These are phyloP conservation scores for Gambusia affinis DNA, from an alignment of 2,113 vertebrate species.

Conservation along the genomic window DNA sequence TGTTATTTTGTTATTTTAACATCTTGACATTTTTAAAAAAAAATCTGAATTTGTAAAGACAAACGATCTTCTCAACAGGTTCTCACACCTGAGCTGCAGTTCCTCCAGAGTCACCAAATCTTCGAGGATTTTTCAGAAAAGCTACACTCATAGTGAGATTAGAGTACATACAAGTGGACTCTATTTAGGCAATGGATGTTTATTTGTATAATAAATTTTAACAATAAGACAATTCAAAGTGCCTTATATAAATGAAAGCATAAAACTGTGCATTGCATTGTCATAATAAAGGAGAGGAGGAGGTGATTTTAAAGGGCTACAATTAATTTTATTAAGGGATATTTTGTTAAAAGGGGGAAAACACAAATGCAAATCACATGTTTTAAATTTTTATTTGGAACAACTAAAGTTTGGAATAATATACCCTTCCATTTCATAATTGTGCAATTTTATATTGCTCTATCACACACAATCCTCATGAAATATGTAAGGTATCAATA, in stretches of 20 bases:
- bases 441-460: neutral
- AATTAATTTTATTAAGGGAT: neutral
- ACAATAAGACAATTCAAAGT: no score
- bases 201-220: no score
- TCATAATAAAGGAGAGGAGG: no score
- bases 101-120: neutral
- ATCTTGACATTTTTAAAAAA: no score
- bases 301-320: neutral
- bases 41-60: no score
- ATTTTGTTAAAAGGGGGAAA: neutral
- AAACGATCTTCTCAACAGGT: neutral
- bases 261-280: no score
- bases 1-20: no score
- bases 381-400: neutral
- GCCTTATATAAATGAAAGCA: no score
- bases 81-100: neutral
- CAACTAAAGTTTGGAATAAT: neutral
- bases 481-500: neutral
- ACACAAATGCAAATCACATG: neutral
- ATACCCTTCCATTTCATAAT: neutral
- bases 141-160: neutral
- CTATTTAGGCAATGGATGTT: no score
- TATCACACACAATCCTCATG: neutral
- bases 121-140: neutral
- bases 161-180: neutral